Evolutionary conservation across 2,113 vertebrate genomes (phyloP).

Genomic region (Myotis davidii): DNA sequence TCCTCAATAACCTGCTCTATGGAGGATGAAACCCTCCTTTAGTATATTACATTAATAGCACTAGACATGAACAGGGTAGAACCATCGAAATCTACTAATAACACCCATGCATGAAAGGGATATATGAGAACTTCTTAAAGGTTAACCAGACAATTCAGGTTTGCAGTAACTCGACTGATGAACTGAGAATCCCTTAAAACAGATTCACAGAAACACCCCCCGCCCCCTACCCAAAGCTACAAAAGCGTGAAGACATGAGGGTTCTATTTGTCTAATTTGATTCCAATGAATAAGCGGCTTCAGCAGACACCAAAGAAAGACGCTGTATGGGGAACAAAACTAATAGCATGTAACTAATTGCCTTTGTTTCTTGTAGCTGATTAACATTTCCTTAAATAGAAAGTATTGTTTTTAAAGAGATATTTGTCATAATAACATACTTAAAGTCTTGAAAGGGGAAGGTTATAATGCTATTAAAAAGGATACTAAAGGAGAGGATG

Average conservation of each 20-base stretch:
- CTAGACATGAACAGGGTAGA: constrained; percentile 72
- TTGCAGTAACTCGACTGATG: neutral
- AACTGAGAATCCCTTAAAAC: constrained; percentile 37
- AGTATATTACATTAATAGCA: constrained; percentile 77
- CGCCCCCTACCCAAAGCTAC: neutral
- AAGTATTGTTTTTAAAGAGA: constrained; percentile 59
- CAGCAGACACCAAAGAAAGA: constrained; percentile 59
- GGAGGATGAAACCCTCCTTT: constrained; percentile 67
- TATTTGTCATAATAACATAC: constrained; percentile 59
- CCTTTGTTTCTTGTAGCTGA: constrained; percentile 74
- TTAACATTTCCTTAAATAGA: constrained; percentile 73
- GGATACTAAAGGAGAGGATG: neutral
- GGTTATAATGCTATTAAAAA: constrained; percentile 21
- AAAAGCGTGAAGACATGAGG: constrained; percentile 45
- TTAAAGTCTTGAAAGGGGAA: constrained; percentile 57
- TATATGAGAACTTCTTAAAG: constrained; percentile 27
- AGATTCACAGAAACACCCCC: neutral
- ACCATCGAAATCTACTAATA: constrained; percentile 66
- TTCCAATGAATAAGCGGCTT: constrained; percentile 69
- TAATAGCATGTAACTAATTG: constrained; percentile 73
- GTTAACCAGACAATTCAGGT: neutral
- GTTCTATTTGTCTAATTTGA: constrained; percentile 66
- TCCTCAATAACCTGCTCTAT: constrained; percentile 64
- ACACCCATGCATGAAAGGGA: constrained; percentile 66
- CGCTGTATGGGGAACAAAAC: constrained; percentile 32